These are phyloP conservation scores for Ostrea denselamellosa DNA, from an alignment of 1,140 invertebrate species.

Conservation along the genomic window DNA sequence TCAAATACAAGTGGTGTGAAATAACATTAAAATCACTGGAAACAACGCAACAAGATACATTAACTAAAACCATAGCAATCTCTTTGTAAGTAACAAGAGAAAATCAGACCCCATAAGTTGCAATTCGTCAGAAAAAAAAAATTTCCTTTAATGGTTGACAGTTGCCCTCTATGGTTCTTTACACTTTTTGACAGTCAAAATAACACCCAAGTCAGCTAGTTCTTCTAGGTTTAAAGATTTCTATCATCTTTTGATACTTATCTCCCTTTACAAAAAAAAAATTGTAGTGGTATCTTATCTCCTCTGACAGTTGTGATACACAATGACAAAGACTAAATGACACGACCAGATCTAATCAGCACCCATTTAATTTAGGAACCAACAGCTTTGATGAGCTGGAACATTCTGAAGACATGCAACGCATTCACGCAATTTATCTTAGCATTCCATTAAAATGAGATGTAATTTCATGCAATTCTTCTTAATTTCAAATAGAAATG, in stretches of 20 bases:
- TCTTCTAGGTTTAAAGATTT: neutral
- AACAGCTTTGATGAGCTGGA: conserved; percentile 9
- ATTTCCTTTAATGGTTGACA: neutral
- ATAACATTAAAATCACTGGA: too few species aligned
- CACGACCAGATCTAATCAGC: neutral
- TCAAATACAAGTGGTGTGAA: too few species aligned
- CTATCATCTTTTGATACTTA: neutral
- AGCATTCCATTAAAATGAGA: neutral
- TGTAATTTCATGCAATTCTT: neutral
- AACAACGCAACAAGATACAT: too few species aligned
- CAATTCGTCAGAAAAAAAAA: neutral
- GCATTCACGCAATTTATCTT: neutral
- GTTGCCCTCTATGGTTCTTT: neutral
- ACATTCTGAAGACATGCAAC: conserved; percentile 14
- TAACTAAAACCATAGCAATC: too few species aligned
- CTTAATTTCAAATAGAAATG: conserved; percentile 13
- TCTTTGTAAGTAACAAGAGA: too few species aligned
- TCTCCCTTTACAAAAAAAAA: too few species aligned
- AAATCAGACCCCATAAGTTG: neutral
- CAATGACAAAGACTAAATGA: conserved; percentile 3
- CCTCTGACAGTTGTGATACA: neutral
- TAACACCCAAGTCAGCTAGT: neutral
- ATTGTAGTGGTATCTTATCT: neutral
- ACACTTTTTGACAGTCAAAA: conserved; percentile 21
- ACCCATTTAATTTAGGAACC: conserved; percentile 13